These are phyloP conservation scores for Passer montanus DNA, from an alignment of 2,113 vertebrate genomes.

Conservation along the genomic window DNA sequence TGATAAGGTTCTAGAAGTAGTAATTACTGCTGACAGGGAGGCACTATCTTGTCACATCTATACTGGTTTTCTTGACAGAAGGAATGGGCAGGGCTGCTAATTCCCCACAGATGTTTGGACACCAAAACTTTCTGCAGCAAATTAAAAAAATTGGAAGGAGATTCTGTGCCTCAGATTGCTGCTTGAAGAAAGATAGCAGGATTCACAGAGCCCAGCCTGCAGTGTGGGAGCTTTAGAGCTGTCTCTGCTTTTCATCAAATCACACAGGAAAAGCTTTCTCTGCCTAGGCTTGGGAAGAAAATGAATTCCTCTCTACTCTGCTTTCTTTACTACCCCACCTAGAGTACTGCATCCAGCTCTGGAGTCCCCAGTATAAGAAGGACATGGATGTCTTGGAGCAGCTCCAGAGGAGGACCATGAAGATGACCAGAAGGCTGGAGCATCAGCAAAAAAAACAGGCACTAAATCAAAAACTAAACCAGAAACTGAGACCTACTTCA, in stretches of 20 bases:
- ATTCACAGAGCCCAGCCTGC: neutral
- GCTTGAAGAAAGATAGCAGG: neutral
- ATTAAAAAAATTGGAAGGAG: neutral
- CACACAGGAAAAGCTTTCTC: neutral
- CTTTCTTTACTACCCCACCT: neutral
- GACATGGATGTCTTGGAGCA: neutral
- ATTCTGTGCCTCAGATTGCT: neutral
- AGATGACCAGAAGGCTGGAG: neutral
- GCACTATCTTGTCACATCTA: neutral
- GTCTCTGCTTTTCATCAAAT: neutral
- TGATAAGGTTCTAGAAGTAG: neutral
- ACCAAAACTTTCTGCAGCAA: neutral
- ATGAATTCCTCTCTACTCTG: neutral
- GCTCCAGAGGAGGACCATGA: neutral
- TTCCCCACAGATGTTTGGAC: neutral
- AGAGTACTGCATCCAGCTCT: neutral
- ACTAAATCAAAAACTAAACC: neutral
- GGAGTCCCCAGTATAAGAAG: neutral
- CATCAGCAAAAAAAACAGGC: neutral
- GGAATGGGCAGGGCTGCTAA: neutral
- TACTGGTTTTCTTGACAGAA: neutral
- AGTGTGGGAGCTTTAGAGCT: neutral
- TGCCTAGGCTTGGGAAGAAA: neutral
- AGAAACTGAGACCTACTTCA: neutral
- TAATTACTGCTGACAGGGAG: neutral